Base-by-base conservation (phyloP, 2,113 vertebrate species). In the human region DNA sequence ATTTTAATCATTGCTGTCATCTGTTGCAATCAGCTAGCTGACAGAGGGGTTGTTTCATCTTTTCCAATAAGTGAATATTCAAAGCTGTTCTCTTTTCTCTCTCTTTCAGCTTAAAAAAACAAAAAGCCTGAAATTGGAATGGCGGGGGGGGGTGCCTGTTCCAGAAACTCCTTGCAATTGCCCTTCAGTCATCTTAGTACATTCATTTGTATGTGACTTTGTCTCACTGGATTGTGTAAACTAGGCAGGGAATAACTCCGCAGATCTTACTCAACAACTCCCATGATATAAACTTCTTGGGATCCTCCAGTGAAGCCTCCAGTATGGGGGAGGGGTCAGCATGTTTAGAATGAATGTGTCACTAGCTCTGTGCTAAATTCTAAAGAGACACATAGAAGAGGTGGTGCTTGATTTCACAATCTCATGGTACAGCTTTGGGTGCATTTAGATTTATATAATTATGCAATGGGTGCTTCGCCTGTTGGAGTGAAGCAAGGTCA, bases 1-100 rank as follows among this genome's bases (percentile, higher is more conserved):
- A 97, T 96, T 97, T 97, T 97, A 94, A 97, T 98, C 78, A 83
- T 87, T 38, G 68, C 93, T 86, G 72, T 97, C 95, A 94, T 98
- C 96, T 95, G 86, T 91, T 97, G 96, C 95, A 97, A 96, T 97
- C 80, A 94, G 87, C 92, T 79, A 68, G 93, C 75, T 93, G 68
- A 92, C 52, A 40, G 48, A 94, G 72, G 66, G 61, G 88, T 84
- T 96, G 52, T 86, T 93, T 96, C 90, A 91, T 96, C 87, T 91
- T 96, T 97, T 95, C 84, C 88, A 96, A 30, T 84, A 78, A 97
- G 43, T 7, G 0, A 23, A 79, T 78, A 48, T 50, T 93, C 88
- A 96, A 48, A 88, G 70, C 72, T 80, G 9, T 82, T 95, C 64
- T 59, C 10, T 64, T 90, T 81, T 11, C 10, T 90, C 70, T 84